These are phyloP conservation scores for Sialia sialis DNA, from an alignment of 2,113 vertebrate species.

Conservation along the genomic window DNA sequence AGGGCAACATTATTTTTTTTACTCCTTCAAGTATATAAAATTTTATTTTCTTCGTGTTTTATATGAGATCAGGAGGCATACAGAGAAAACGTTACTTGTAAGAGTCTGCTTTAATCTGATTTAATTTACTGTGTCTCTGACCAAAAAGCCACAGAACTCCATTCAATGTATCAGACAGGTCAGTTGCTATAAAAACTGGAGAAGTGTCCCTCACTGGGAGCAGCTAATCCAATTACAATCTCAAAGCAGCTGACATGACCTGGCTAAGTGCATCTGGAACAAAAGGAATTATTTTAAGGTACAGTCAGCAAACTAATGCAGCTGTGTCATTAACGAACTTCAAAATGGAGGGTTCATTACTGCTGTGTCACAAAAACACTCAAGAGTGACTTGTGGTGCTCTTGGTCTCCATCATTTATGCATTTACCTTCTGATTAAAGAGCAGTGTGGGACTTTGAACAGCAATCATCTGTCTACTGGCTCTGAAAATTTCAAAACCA, in stretches of 20 bases:
- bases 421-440: slow-evolving; percentile 15
- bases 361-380: not conserved
- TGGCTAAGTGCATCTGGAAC: not conserved
- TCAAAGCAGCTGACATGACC: not conserved
- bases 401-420: not conserved
- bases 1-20: not conserved
- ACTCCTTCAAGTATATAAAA: not conserved
- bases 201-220: not conserved
- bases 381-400: not conserved
- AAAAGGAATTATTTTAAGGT: not conserved
- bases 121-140: not conserved
- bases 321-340: not conserved
- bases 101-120: not conserved
- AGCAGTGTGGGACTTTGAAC: not conserved
- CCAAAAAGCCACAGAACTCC: not conserved
- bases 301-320: not conserved
- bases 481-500: not conserved
- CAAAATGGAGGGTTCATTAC: not conserved
- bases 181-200: not conserved
- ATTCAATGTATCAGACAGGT: not conserved
- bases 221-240: not conserved
- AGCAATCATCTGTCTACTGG: not conserved
- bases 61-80: not conserved
- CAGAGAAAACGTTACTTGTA: not conserved
- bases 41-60: not conserved